Conservation (phyloP, 2,888 invertebrate species). For the Agonopterix subpropinquella region DNA sequence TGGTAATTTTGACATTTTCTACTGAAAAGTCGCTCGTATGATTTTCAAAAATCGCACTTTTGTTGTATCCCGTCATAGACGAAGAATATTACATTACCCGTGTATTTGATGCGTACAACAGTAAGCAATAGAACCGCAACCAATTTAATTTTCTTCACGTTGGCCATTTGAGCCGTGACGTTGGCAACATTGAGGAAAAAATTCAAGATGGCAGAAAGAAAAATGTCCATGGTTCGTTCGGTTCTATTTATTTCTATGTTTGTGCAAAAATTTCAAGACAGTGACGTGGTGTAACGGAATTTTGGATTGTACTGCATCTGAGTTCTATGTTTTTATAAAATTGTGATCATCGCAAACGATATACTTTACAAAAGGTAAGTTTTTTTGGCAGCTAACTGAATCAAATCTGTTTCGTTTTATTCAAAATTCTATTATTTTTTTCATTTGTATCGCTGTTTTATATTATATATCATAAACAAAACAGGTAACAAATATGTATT, state of each 20-base stretch:
- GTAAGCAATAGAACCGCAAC: no score
- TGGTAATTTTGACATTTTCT: no score
- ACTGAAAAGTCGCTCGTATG: no score
- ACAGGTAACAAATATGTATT: not conserved
- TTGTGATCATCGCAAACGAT: no score
- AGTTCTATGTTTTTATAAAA: no score
- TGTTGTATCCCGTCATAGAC: no score
- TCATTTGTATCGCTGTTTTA: not conserved
- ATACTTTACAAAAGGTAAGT: constrained; percentile 44
- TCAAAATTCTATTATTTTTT: constrained; percentile 29
- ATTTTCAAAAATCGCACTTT: no score
- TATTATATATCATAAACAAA: not conserved
- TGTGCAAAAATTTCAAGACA: constrained; percentile 37
- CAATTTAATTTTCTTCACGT: no score
- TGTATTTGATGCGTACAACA: no score
- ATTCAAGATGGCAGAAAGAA: constrained; percentile 40
- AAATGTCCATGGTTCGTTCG: constrained; percentile 22
- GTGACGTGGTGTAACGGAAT: constrained; percentile 65
- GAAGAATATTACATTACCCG: no score
- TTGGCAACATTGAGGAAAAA: no score
- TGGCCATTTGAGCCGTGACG: no score
- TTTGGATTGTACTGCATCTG: constrained; percentile 13
- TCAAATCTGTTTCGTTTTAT: constrained; percentile 55
- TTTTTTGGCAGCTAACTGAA: constrained; percentile 50
- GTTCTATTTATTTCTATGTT: constrained; percentile 40